Evolutionary conservation across 1,140 invertebrate species (phyloP), one percentile per base, ranked within the genome.

Genomic region (Microplitis demolitor): DNA sequence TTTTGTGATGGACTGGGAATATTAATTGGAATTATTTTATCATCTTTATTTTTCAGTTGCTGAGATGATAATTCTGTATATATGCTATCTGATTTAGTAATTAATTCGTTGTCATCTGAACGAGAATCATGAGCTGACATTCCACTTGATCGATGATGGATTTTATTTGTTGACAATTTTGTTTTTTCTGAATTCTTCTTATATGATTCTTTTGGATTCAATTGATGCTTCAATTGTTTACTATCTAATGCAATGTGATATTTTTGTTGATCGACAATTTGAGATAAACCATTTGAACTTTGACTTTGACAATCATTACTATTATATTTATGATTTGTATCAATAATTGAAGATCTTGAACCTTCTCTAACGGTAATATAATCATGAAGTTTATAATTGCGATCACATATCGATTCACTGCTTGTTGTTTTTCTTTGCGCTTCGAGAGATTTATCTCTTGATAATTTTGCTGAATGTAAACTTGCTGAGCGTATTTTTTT

Each of bases 111-210:
- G 14, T 54, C 53, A 54, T 54, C 53, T n/a, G 53, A 16, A 54
- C 14, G 53, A 13, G 13, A 54, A n/a, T 54, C 53, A 54, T 14
- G 84, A 4, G 76, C 76, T 53, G 76, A 71, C 16, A 73, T 66
- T 13, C 56, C 66, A 54, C 77, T 78, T 4, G 74, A 56, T 71
- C 79, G 78, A 8, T 58, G 61, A 66, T 85, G 83, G n/a, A 63
- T 35, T 76, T 82, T 84, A 56, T 66, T 77, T 4, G 63, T 76
- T 50, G 70, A 78, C 14, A 78, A 75, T 76, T 86, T 87, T 39
- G 66, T 58, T 71, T 84, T 85, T n/a, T 85, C 83, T 4, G 35
- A 58, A 11, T 62, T 9, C 73, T 79, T 80, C 58, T 84, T 85
- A 54, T 31, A 70, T 35, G 75, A 74, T 11, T 85, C 83, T 71